These are phyloP conservation scores for Ceyx cyanopectus DNA, from an alignment of 2,113 vertebrate species.

Conservation along the genomic window DNA sequence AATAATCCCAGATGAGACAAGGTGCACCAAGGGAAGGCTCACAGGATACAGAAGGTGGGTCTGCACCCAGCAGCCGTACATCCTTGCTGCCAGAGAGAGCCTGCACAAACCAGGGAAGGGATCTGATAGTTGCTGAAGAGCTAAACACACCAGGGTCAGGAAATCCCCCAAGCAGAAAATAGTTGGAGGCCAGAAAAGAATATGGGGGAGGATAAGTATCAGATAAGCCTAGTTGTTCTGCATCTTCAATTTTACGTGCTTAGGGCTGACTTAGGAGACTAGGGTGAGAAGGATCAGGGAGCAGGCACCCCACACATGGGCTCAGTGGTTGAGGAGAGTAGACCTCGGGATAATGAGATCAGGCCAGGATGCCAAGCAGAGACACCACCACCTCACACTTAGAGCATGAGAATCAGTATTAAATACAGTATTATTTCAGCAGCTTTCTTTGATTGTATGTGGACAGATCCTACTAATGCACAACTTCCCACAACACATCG, in stretches of 20 bases:
- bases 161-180: neutral
- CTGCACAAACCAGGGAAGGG: neutral
- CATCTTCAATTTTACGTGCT: neutral
- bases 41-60: neutral
- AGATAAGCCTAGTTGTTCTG: neutral
- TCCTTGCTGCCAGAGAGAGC: neutral
- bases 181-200: neutral
- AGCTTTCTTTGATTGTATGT: neutral
- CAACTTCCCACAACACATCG: rapidly evolving
- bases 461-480: neutral
- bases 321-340: neutral
- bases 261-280: neutral
- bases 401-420: neutral
- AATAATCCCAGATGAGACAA: neutral
- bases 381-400: neutral
- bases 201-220: neutral
- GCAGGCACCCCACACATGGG: neutral
- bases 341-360: neutral
- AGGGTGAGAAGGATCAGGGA: rapidly evolving
- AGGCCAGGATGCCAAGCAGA: neutral
- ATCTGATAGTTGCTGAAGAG: neutral
- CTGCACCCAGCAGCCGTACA: neutral
- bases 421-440: neutral
- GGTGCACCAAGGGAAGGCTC: neutral
- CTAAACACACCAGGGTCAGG: neutral